Evolutionary conservation across 2,113 vertebrate genomes (phyloP), one percentile per base, ranked within the genome.

Genomic region (Dromiciops gliroides): DNA sequence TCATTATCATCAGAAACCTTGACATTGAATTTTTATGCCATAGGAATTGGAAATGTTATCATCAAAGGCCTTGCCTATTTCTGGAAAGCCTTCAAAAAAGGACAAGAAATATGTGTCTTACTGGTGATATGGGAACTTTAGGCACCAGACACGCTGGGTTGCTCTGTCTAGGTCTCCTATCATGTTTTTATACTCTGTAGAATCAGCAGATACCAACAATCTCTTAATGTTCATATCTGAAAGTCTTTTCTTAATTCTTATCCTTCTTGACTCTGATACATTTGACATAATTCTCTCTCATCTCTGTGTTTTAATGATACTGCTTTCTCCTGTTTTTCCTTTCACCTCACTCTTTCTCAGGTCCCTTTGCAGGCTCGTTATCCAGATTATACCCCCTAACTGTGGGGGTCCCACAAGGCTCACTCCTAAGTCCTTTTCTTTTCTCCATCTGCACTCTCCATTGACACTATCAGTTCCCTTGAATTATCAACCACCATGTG

Each of bases 21-120:
- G 95, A 94, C 11, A n/a, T 31, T 88, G 50, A 97, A 56, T 49
- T 91, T 95, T 47, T 24, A 8, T 95, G 31, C 94, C 47, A 28
- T 23, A 91, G 37, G 89, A 96, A 60, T 92, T 96, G 92, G 31
- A 93, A 31, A 60, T 90, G 19, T 75, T 88, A 0, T 26, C 95
- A 92, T 94, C 51, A 44, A 91, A 95, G 89, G 48, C 49, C 24
- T 52, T 44, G n/a, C 24, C 48, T 50, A 14, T 23, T 92, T 28
- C 48, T 51, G 44, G 91, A 52, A 91, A 89, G 23, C 1, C 44
- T 75, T 94, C 12, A 16, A 50, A 56, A 52, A 67, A 44, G 25
- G 23, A 31, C 12, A 52, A 23, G 24, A 67, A 90, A 50, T 47
- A 22, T 1, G 0, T 50, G 0, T 37, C 0, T 53, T 19, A 51